Evolutionary conservation across 2,797 vertebrate species (phyloP), one percentile per base, ranked within the genome.

Genomic region (Micrastur ruficollis): DNA sequence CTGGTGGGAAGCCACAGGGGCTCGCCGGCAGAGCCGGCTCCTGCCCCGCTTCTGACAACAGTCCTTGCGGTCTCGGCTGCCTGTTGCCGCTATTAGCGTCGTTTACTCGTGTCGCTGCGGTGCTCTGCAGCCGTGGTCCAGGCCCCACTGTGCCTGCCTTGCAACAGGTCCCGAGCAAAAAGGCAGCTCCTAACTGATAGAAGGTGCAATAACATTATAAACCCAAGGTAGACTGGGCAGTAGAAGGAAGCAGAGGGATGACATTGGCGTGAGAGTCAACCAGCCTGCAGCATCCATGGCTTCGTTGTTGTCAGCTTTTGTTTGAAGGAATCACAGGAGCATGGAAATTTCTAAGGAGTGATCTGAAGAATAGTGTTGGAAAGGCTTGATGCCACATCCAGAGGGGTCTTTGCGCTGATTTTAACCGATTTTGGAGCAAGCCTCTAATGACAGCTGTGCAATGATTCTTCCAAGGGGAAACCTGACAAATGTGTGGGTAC

Each of bases 51-150:
- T 46, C n/a, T 70, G 47, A 2, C 0, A 8, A 12, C 2, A 0
- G 27, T 32, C 47, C 68, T 26, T 47, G 47, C 7, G 7, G 20
- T 9, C 50, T 70, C 0, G 1, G 26, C 52, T 65, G 26, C 7
- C 21, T 22, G 32, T 26, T 32, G 34, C 26, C 34, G 15, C 19
- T 19, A 29, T 20, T 9, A 26, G 20, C 58, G 50, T 22, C 1
- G 0, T 34, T 81, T 34, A 9, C 5, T 44, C 19, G 13, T 44
- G 38, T 62, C 2, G 1, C n/a, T 44, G 47, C 0, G 1, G 40
- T 29, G 26, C 68, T 50, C 42, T 20, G 40, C 21, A 15, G n/a
- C 36, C 42, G 6, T 23, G n/a, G n/a, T 31, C 72, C 59, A 40
- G 26, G 18, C 36, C 5, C 14, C 8, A 9, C 32, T 14, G 14